phyloP scores from a whole-genome alignment of 2,888 invertebrate species.

The Epinotia bilunana region DNA sequence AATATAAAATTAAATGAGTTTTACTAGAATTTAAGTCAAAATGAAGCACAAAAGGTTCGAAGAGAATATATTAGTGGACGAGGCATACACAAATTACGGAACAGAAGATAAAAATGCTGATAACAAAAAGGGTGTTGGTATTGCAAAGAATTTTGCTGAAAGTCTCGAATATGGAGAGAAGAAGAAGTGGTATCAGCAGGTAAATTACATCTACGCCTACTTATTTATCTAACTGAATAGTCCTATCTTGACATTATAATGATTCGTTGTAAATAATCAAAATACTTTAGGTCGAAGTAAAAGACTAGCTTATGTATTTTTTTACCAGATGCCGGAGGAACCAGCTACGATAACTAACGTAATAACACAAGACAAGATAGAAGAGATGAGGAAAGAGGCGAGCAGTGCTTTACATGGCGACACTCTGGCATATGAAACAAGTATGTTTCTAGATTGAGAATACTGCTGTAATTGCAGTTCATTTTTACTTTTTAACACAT shows the following conservation, averaged over 20 bases:
- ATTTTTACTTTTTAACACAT: not conserved
- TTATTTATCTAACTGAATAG: not conserved
- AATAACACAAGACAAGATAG: conserved; percentile 81
- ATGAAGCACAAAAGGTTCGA: conserved; percentile 83
- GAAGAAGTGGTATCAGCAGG: conserved; percentile 88
- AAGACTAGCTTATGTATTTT: conserved; percentile 36
- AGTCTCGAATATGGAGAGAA: conserved; percentile 79
- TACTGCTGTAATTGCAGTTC: not conserved
- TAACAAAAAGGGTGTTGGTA: conserved; percentile 74
- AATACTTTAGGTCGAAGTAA: not conserved
- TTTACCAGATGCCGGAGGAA: conserved; percentile 79
- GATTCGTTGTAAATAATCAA: not conserved
- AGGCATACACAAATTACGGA: conserved; percentile 78
- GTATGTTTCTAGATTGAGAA: conserved; percentile 66
- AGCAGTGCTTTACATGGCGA: conserved; percentile 87
- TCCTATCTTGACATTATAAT: not conserved
- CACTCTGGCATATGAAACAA: conserved; percentile 85
- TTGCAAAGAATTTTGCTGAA: conserved; percentile 79
- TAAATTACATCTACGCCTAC: conserved; percentile 54
- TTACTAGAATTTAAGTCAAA: conserved; percentile 50
- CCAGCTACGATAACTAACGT: conserved; percentile 66
- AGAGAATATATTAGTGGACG: conserved; percentile 79
- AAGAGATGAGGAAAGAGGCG: conserved; percentile 86
- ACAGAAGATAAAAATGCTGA: conserved; percentile 77
- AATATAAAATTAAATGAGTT: conserved; percentile 33